Evolutionary conservation across 2,888 invertebrate genomes (phyloP).

Genomic region (Agrochola litura): DNA sequence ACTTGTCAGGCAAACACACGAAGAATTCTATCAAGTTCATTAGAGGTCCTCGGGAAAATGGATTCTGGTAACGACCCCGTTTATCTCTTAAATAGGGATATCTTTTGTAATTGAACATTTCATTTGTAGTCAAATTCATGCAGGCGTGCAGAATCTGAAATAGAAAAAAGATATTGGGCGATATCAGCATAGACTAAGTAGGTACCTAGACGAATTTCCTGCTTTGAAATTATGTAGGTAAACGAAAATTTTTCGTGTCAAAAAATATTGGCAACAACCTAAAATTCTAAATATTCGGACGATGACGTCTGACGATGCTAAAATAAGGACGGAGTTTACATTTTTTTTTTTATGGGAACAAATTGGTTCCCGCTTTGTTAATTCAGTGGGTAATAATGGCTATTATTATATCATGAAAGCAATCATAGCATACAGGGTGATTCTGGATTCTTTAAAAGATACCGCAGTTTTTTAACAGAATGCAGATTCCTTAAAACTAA

Average conservation of each 20-base stretch:
- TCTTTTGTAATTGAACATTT: slow-evolving; percentile 98
- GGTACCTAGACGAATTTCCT: not conserved
- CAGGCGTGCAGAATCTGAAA: slow-evolving; percentile 96
- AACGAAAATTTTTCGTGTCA: not conserved
- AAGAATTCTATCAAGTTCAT: slow-evolving; percentile 97
- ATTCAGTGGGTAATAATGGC: not conserved
- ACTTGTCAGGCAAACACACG: slow-evolving; percentile 95
- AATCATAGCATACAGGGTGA: not conserved
- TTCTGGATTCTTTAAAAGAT: not conserved
- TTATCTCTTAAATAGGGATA: slow-evolving; percentile 97
- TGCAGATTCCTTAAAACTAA: not conserved
- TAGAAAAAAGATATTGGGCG: slow-evolving; percentile 25
- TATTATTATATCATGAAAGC: not conserved
- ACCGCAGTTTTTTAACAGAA: not conserved
- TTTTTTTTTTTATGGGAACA: not conserved
- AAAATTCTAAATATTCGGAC: slow-evolving; percentile 1
- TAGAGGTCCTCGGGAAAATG: slow-evolving; percentile 96
- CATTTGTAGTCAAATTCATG: slow-evolving; percentile 98
- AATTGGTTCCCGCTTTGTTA: not conserved
- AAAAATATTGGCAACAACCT: slow-evolving; percentile 22
- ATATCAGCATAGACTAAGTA: slow-evolving; percentile 12
- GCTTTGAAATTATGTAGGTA: slow-evolving; percentile 5
- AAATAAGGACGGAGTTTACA: not conserved
- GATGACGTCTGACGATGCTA: not conserved
- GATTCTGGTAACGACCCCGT: slow-evolving; percentile 96